These are phyloP conservation scores for Heteractis magnifica DNA, from an alignment of 92 coral and sea anemone species.

Conservation along the genomic window DNA sequence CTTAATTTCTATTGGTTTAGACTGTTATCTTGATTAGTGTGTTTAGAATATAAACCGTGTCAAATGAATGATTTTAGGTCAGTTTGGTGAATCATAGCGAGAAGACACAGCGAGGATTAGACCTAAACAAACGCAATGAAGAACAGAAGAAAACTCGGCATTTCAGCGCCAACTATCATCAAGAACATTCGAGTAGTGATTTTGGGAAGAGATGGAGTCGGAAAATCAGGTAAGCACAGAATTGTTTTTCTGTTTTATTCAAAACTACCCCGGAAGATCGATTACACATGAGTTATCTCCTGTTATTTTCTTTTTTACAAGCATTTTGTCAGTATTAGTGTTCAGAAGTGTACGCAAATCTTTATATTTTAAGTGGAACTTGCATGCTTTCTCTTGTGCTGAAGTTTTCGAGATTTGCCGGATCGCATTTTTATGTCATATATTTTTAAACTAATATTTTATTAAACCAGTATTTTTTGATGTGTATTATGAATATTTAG, in stretches of 20 bases:
- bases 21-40: neutral
- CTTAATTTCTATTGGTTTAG: neutral
- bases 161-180: conserved; percentile 35
- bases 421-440: too few relatives aligned
- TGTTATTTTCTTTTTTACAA: neutral
- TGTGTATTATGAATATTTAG: too few relatives aligned
- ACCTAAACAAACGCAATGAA: conserved; percentile 30
- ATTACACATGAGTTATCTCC: neutral
- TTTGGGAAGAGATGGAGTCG: conserved; percentile 94
- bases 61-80: neutral
- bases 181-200: conserved; percentile 70
- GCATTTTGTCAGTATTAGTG: too few relatives aligned
- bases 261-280: neutral
- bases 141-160: conserved; percentile 62
- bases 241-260: neutral
- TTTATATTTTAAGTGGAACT: too few relatives aligned
- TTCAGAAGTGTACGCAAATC: too few relatives aligned
- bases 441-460: too few relatives aligned
- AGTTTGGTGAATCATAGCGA: neutral
- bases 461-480: too few relatives aligned
- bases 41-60: neutral
- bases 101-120: neutral
- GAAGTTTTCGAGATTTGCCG: too few relatives aligned
- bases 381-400: too few relatives aligned
- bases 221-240: conserved; percentile 79